Percentiles rank a stretch among this genome's conserved stretches.
These are phyloP conservation scores for Pyrrhia umbra DNA, from an alignment of 2,888 invertebrate genomes.

Conservation along the genomic window DNA sequence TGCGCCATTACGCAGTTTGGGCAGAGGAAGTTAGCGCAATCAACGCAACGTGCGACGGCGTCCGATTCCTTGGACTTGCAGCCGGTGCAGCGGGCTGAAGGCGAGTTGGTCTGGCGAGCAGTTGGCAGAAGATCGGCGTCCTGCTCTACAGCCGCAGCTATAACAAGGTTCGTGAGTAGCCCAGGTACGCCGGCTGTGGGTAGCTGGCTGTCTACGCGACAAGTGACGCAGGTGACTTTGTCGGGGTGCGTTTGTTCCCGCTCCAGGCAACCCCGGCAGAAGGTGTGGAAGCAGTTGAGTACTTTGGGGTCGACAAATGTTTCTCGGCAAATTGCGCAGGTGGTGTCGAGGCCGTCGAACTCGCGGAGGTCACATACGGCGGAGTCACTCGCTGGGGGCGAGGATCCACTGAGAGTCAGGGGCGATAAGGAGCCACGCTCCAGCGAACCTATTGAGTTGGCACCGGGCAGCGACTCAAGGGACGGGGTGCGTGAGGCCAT, in stretches of 20 bases:
- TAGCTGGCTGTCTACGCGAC: slow-evolving; percentile 89
- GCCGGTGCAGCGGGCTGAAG: slow-evolving; percentile 95
- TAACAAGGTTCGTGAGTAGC: slow-evolving; percentile 92
- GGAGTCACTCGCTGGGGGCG: slow-evolving; percentile 96
- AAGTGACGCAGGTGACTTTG: slow-evolving; percentile 94
- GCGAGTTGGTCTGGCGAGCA: slow-evolving; percentile 84
- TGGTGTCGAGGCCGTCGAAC: slow-evolving; percentile 91
- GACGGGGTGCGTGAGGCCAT: slow-evolving; percentile 98
- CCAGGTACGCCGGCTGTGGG: slow-evolving; percentile 91
- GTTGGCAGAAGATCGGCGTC: slow-evolving; percentile 88
- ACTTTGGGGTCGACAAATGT: slow-evolving; percentile 94
- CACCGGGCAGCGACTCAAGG: slow-evolving; percentile 97
- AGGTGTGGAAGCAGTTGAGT: slow-evolving; percentile 95
- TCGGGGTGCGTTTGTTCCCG: slow-evolving; percentile 92
- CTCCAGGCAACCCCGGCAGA: slow-evolving; percentile 95
- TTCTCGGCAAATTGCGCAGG: slow-evolving; percentile 94
- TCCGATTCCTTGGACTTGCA: slow-evolving; percentile 98
- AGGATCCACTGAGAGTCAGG: slow-evolving; percentile 96
- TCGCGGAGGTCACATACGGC: slow-evolving; percentile 94
- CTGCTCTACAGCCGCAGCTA: slow-evolving; percentile 89
- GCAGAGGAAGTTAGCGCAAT: slow-evolving; percentile 98
- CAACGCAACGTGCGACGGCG: slow-evolving; percentile 98
- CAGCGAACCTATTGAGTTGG: slow-evolving; percentile 97
- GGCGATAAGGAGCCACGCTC: slow-evolving; percentile 95
- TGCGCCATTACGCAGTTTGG: slow-evolving; percentile 99